These are phyloP conservation scores for Trichonephila inaurata DNA, from an alignment of 1,140 invertebrate genomes.

Conservation along the genomic window DNA sequence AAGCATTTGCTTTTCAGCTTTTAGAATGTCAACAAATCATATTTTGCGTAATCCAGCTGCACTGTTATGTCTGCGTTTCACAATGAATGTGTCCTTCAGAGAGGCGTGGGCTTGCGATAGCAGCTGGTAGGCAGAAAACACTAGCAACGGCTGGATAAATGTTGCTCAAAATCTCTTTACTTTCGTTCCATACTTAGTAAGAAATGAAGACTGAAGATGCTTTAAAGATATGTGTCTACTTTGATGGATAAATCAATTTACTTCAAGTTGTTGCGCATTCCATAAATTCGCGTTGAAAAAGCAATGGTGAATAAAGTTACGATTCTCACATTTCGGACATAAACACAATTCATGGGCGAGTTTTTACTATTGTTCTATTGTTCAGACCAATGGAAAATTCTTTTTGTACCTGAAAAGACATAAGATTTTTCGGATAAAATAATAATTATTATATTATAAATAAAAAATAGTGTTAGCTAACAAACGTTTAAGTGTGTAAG, in stretches of 20 bases:
- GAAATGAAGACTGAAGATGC: background rate
- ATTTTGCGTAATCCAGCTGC: slow-evolving; percentile 20
- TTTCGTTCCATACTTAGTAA: background rate
- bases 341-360: background rate
- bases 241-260: background rate
- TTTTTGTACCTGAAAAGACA: background rate
- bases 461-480: too few relatives aligned
- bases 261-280: background rate
- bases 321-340: background rate
- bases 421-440: background rate
- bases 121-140: slow-evolving; percentile 2
- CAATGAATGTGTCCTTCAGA: background rate
- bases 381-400: background rate
- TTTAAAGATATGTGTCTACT: background rate
- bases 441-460: too few relatives aligned
- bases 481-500: too few relatives aligned
- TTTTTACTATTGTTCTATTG: slow-evolving; percentile 15
- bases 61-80: slow-evolving; percentile 26
- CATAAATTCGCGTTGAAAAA: background rate
- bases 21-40: slow-evolving; percentile 17
- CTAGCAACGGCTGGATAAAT: background rate
- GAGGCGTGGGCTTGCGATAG: background rate
- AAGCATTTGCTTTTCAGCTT: slow-evolving; percentile 12
- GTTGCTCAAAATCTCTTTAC: slow-evolving; percentile 1
- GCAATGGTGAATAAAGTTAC: background rate